Base-by-base conservation (phyloP, 2,113 vertebrate genomes). In the Emydocephalus ijimae region DNA sequence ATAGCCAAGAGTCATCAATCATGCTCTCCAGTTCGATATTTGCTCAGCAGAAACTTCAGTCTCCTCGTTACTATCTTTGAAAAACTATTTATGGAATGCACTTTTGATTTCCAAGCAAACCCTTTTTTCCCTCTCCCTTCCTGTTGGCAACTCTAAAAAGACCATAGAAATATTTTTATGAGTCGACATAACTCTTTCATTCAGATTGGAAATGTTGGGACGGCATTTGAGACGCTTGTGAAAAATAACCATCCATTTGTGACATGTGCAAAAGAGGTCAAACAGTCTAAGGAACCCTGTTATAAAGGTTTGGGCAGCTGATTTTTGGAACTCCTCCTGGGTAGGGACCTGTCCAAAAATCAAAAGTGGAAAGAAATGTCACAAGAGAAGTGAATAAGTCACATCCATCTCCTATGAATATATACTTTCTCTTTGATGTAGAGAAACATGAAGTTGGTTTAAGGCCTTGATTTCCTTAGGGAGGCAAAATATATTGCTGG, bases 401-500 rank as follows among this genome's bases (percentile, higher is more conserved):
- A 18, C 0, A 2, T 18, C 18, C 50, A 9, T 26, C 9, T 23
- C 24, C 39, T 89, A 39, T 89, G 54, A 56, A 21, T 39, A 14
- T 14, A 14, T 34, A 57, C 15, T 8, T 88, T 74, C 92, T 91
- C 85, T 59, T 93, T 85, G 90, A 88, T 26, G 15, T 45, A 14
- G 34, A 20, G 5, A 29, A 52, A 0, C 24, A 18, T 4, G n/a
- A 5, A n/a, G 18, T 10, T 5, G 34, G 21, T n/a, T 43, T 29
- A 26, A 5, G 12, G 29, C 11, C 7, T 24, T 24, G 23, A 64
- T 39, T 94, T 85, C 24, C 45, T 15, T 20, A 61, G 20, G 34
- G 7, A 87, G 43, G 29, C 81, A n/a, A 23, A n/a, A 23, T 24
- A 43, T 87, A 0, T 14, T 1, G 18, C 15, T 0, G 1, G 0